These are phyloP conservation scores for Enteromius trimaculatus DNA, from an alignment of 2,797 vertebrate genomes.

Conservation along the genomic window DNA sequence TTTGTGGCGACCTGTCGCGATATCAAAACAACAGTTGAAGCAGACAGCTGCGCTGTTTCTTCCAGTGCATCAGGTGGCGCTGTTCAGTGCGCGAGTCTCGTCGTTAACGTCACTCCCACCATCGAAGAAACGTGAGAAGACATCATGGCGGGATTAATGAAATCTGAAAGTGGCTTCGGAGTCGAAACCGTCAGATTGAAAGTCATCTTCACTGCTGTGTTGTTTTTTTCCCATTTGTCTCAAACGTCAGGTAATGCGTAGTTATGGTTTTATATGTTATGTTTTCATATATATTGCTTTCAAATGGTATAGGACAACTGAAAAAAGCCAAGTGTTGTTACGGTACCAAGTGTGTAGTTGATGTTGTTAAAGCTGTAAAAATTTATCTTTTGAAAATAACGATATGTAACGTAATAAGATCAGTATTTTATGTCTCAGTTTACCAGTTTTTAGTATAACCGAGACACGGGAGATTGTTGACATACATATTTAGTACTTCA, in stretches of 20 bases:
- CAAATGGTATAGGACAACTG: not conserved
- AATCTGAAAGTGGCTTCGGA: conserved; percentile 43
- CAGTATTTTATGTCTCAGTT: not conserved
- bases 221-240: conserved; percentile 38
- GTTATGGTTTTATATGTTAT: not conserved
- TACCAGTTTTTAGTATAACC: not conserved
- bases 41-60: not conserved
- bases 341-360: not conserved
- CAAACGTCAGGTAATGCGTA: conserved; percentile 52
- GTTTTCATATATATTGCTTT: not conserved
- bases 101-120: not conserved
- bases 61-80: conserved; percentile 17
- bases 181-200: not conserved
- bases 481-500: not conserved
- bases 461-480: not conserved
- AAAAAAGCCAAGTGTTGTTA: conserved; percentile 8
- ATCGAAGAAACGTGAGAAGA: conserved; percentile 48
- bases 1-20: no score
- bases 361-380: not conserved
- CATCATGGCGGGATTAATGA: conserved; percentile 67
- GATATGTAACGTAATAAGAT: not conserved
- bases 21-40: not conserved
- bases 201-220: conserved; percentile 23
- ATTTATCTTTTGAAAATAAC: not conserved
- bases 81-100: not conserved